phyloP scores from a whole-genome alignment of 35 echinoderm and acorn worm species.

The Apostichopus californicus region DNA sequence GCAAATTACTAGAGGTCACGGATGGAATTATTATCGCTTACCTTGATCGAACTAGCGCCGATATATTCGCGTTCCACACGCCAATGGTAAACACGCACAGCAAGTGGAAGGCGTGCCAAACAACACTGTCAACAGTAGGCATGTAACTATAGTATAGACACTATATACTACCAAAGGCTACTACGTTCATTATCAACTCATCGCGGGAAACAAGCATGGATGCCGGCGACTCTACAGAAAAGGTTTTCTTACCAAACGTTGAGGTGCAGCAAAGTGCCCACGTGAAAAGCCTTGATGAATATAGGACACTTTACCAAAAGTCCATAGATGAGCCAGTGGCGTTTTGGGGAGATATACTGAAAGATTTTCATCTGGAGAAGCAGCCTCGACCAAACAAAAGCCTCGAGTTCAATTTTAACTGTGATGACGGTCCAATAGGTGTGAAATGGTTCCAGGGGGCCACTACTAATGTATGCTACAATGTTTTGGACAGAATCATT shows the following conservation, averaged over 20 bases:
- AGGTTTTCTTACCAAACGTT: conserved; percentile 67
- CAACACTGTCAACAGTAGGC: too few species aligned
- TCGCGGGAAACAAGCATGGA: neutral
- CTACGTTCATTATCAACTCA: too few species aligned
- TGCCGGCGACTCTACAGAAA: neutral
- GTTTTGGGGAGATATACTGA: conserved; percentile 87
- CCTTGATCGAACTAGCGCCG: too few species aligned
- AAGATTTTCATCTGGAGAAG: conserved; percentile 81
- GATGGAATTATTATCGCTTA: too few species aligned
- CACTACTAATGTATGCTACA: conserved; percentile 95
- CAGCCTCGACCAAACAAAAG: conserved; percentile 71
- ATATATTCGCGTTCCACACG: too few species aligned
- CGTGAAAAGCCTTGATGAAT: conserved; percentile 79
- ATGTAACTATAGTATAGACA: too few species aligned
- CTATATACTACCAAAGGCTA: too few species aligned
- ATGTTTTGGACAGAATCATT: conserved; percentile 93
- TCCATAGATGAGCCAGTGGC: conserved; percentile 77
- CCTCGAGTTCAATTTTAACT: conserved; percentile 93
- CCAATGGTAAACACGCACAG: too few species aligned
- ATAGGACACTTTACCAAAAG: conserved; percentile 77
- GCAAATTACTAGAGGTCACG: too few species aligned
- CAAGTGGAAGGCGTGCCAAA: too few species aligned
- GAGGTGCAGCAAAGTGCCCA: conserved; percentile 85
- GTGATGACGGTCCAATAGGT: conserved; percentile 65
- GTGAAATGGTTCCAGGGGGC: conserved; percentile 97